Evolutionary conservation across 2,113 vertebrate species (phyloP).

Genomic region (Hypomesus transpacificus): DNA sequence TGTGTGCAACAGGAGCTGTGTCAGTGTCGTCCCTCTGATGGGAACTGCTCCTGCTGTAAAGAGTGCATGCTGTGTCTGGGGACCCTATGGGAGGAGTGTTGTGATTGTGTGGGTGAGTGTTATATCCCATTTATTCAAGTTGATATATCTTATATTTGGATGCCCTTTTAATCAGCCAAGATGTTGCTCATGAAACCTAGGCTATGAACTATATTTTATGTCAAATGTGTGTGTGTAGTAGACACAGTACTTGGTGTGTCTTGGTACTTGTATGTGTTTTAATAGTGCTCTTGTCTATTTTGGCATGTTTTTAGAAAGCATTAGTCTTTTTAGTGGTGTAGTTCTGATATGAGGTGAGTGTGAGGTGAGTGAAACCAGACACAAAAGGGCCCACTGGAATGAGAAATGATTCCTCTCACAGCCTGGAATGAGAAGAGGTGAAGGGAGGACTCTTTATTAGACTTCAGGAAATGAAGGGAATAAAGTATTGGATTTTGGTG

Average conservation of each 20-base stretch:
- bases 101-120: slow-evolving; percentile 95
- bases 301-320: slow-evolving; percentile 18
- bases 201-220: too few relatives aligned
- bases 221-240: neutral
- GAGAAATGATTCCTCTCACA: neutral
- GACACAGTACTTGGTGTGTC: neutral
- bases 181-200: too few relatives aligned
- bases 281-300: accelerated
- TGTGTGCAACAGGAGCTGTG: slow-evolving; percentile 84
- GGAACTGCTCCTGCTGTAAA: slow-evolving; percentile 97
- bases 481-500: too few relatives aligned
- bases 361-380: slow-evolving; percentile 49
- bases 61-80: slow-evolving; percentile 98
- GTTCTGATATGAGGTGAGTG: slow-evolving; percentile 49
- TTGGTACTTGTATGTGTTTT: neutral
- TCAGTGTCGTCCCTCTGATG: slow-evolving; percentile 92
- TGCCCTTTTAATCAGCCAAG: too few relatives aligned
- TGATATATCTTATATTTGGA: neutral
- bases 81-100: slow-evolving; percentile 97
- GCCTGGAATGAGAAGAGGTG: slow-evolving; percentile 15
- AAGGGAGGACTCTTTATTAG: neutral
- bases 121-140: neutral
- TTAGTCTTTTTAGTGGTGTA: slow-evolving; percentile 11
- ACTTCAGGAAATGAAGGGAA: slow-evolving; percentile 27
- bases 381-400: neutral